These are phyloP conservation scores for Parascotia fuliginaria DNA, from an alignment of 2,888 invertebrate species.

Conservation along the genomic window DNA sequence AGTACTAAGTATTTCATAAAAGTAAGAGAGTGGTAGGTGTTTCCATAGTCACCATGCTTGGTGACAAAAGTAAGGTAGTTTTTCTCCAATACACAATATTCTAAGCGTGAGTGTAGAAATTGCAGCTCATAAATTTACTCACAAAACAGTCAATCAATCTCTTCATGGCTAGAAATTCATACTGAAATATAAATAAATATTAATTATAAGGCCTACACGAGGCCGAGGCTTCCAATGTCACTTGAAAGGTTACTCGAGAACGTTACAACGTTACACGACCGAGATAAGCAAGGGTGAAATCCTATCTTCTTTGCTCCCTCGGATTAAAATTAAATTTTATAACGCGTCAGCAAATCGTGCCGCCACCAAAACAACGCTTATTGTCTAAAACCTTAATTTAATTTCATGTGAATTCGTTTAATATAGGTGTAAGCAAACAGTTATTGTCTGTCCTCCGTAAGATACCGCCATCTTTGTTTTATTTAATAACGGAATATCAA, in stretches of 20 bases:
- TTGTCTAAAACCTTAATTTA: slow-evolving; percentile 74
- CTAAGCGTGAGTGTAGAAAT: not conserved
- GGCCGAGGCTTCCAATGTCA: slow-evolving; percentile 47
- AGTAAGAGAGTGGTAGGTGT: too few species aligned
- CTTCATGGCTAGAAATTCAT: not conserved
- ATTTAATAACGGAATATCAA: slow-evolving; percentile 35
- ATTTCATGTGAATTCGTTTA: slow-evolving; percentile 65
- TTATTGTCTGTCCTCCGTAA: slow-evolving; percentile 30
- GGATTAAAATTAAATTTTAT: slow-evolving; percentile 83
- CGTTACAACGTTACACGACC: slow-evolving; percentile 54
- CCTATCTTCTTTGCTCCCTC: slow-evolving; percentile 77
- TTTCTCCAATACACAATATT: not conserved
- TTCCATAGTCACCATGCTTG: too few species aligned
- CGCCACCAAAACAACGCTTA: slow-evolving; percentile 58
- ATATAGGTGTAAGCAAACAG: slow-evolving; percentile 38
- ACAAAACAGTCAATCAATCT: slow-evolving; percentile 8
- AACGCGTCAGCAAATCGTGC: slow-evolving; percentile 69
- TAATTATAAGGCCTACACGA: slow-evolving; percentile 40
- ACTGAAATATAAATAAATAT: slow-evolving; percentile 22
- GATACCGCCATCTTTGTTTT: slow-evolving; percentile 29
- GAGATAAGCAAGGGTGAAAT: slow-evolving; percentile 78
- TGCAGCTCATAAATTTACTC: not conserved
- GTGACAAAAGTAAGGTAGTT: too few species aligned
- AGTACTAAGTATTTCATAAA: too few species aligned
- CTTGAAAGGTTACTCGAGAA: slow-evolving; percentile 50